phyloP scores from a whole-genome alignment of 2,888 invertebrate genomes.

The Drosophila birchii region DNA sequence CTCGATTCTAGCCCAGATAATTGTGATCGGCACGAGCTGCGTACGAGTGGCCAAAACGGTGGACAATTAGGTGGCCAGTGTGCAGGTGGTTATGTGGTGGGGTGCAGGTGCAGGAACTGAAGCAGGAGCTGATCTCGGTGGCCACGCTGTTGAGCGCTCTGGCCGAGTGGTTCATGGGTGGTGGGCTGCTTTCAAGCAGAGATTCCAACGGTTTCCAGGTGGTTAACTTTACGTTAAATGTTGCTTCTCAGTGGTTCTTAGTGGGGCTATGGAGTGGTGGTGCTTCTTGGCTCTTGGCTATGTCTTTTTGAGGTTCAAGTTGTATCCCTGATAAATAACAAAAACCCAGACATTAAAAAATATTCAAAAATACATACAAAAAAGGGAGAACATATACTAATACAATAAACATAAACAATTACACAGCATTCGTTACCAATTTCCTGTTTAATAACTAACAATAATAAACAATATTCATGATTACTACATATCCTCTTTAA shows the following conservation, averaged over 20 bases:
- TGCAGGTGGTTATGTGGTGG: slow-evolving; percentile 36
- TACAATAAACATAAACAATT: slow-evolving; percentile 62
- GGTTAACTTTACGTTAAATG: slow-evolving; percentile 24
- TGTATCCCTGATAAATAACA: slow-evolving; percentile 59
- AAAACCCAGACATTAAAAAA: neutral
- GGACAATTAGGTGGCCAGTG: slow-evolving; percentile 59
- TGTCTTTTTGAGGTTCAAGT: slow-evolving; percentile 57
- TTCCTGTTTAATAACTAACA: slow-evolving; percentile 28
- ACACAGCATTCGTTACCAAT: slow-evolving; percentile 26
- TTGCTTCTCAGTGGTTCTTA: slow-evolving; percentile 16
- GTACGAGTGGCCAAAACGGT: slow-evolving; percentile 81
- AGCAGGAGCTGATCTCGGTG: slow-evolving; percentile 67
- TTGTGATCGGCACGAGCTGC: slow-evolving; percentile 83
- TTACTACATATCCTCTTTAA: slow-evolving; percentile 22
- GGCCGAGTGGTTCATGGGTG: slow-evolving; percentile 84
- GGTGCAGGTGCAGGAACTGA: slow-evolving; percentile 29
- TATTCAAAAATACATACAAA: slow-evolving; percentile 1
- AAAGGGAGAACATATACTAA: slow-evolving; percentile 29
- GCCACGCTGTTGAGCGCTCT: slow-evolving; percentile 82
- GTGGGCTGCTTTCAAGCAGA: slow-evolving; percentile 64
- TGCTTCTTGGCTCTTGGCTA: slow-evolving; percentile 27
- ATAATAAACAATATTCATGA: slow-evolving; percentile 59
- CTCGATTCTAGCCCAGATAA: slow-evolving; percentile 66
- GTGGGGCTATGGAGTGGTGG: slow-evolving; percentile 4
- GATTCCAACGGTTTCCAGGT: slow-evolving; percentile 47